Conservation (phyloP, 2,797 vertebrate genomes). For the Centropyge bicolor region DNA sequence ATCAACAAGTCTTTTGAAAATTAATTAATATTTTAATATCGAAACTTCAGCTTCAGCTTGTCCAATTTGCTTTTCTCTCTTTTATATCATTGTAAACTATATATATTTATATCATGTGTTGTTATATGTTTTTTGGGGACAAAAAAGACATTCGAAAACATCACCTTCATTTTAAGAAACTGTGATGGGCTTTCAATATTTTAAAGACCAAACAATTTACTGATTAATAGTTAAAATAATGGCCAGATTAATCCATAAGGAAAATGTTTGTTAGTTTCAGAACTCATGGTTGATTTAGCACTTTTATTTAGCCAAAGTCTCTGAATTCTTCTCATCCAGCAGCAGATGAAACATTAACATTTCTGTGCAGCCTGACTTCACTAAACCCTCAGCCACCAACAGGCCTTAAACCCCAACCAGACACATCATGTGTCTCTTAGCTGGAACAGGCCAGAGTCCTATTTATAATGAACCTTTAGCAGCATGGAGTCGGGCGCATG, state of each 20-base stretch:
- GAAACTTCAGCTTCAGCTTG: not conserved
- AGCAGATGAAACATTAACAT: constrained; percentile 17
- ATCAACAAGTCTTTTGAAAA: not conserved
- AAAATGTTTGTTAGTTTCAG: not conserved
- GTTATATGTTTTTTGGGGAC: not conserved
- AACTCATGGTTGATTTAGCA: not conserved
- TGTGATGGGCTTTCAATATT: not conserved
- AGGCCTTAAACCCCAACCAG: constrained; percentile 40
- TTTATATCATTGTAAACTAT: not conserved
- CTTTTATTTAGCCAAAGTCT: not conserved
- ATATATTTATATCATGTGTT: not conserved
- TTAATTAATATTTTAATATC: too few species aligned
- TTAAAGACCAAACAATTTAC: not conserved
- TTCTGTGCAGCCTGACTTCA: constrained; percentile 29
- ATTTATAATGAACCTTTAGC: constrained; percentile 79
- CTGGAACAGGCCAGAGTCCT: constrained; percentile 72
- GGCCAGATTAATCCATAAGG: not conserved
- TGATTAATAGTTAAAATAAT: not conserved
- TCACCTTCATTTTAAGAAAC: not conserved
- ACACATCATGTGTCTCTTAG: constrained; percentile 70
- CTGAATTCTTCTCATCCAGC: not conserved
- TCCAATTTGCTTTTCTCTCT: not conserved
- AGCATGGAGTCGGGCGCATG: constrained; percentile 82
- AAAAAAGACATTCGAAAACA: not conserved
- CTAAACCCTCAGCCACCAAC: constrained; percentile 42